phyloP scores from a whole-genome alignment of 2,797 vertebrate species.

The Coreius guichenoti region DNA sequence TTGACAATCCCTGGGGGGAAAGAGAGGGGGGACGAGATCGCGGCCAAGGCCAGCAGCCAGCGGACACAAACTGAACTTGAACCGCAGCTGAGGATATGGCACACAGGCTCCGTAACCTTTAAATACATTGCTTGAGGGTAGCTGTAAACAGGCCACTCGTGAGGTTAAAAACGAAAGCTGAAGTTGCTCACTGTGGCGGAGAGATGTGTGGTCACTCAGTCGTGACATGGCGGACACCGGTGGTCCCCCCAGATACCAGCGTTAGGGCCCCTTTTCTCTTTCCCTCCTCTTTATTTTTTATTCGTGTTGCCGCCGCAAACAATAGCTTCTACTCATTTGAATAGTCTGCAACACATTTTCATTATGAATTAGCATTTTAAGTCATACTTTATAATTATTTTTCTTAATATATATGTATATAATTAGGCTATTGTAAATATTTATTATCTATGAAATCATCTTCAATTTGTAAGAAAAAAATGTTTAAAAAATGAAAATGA shows the following conservation, averaged over 20 bases:
- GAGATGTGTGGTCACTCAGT: conserved; percentile 66
- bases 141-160: conserved; percentile 32
- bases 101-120: conserved; percentile 53
- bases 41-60: conserved; percentile 44
- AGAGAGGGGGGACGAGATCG: conserved; percentile 52
- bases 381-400: neutral
- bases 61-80: conserved; percentile 76
- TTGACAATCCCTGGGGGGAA: conserved; percentile 50
- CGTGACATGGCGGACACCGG: conserved; percentile 67
- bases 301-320: neutral
- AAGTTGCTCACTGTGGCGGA: conserved; percentile 35
- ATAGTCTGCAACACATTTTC: neutral
- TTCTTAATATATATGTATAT: too few species aligned
- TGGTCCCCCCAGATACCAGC: conserved; percentile 54
- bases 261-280: conserved; percentile 35
- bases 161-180: conserved; percentile 36
- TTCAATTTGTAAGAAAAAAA: neutral
- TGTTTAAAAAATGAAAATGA: neutral
- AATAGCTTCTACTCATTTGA: neutral
- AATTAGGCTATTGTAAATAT: too few species aligned
- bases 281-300: conserved; percentile 12
- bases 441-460: neutral
- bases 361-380: neutral
- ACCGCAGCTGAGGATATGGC: conserved; percentile 53
- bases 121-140: conserved; percentile 56